A percentile compares a stretch with the other conserved stretches of the same genome.
Evolutionary conservation across 2,888 invertebrate genomes (phyloP).

Genomic region (Pasiphila rectangulata): DNA sequence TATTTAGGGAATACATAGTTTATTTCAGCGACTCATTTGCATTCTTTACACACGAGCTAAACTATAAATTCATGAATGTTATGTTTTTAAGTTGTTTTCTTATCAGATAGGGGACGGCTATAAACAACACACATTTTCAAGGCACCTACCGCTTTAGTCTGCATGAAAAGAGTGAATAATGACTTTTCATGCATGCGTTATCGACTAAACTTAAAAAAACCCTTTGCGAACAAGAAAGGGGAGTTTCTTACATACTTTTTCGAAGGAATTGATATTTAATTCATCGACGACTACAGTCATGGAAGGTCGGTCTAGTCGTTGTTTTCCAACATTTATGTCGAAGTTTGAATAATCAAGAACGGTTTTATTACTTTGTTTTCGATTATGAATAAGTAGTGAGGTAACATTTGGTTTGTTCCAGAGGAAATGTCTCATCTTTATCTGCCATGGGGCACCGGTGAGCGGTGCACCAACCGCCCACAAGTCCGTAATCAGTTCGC

Average conservation of each 20-base stretch:
- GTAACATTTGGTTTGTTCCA: slow-evolving; percentile 60
- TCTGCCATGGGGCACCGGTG: slow-evolving; percentile 87
- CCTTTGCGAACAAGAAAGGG: slow-evolving; percentile 60
- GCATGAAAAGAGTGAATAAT: slow-evolving; percentile 35
- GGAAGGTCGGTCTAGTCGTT: slow-evolving; percentile 52
- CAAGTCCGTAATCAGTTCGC: slow-evolving; percentile 74
- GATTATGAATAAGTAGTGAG: slow-evolving; percentile 6
- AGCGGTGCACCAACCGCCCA: slow-evolving; percentile 65
- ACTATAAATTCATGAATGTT: slow-evolving; percentile 32
- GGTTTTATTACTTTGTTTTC: background rate
- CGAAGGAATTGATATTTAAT: slow-evolving; percentile 52
- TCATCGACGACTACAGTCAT: slow-evolving; percentile 56
- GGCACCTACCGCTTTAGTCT: slow-evolving; percentile 23
- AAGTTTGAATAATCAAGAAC: slow-evolving; percentile 2
- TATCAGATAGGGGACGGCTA: slow-evolving; percentile 29
- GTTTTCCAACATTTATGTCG: slow-evolving; percentile 22
- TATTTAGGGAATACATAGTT: slow-evolving; percentile 28
- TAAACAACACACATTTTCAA: slow-evolving; percentile 33
- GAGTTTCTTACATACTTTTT: slow-evolving; percentile 56
- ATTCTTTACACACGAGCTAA: slow-evolving; percentile 28
- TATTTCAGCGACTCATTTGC: slow-evolving; percentile 32
- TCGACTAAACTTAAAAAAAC: slow-evolving; percentile 73
- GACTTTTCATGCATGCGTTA: slow-evolving; percentile 52
- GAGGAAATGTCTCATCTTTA: slow-evolving; percentile 90
- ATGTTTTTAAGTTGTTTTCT: slow-evolving; percentile 29